These are phyloP conservation scores for Eucera pruinosa DNA, from an alignment of 2,888 invertebrate genomes.

Conservation along the genomic window DNA sequence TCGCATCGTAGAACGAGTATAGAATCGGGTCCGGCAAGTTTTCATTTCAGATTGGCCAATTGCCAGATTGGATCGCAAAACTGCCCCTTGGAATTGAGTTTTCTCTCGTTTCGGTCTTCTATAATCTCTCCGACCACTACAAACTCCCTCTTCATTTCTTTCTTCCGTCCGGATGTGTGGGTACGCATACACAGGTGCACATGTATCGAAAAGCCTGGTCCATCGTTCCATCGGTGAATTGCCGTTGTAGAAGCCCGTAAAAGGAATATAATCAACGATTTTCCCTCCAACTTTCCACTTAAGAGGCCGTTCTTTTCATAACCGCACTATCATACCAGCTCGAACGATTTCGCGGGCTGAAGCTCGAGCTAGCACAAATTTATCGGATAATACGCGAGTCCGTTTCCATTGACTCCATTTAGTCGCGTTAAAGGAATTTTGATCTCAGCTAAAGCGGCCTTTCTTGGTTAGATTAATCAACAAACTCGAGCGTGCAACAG, in stretches of 20 bases:
- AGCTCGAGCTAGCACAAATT: constrained; percentile 14
- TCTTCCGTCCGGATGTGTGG: neutral
- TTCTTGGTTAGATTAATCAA: neutral
- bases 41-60: constrained; percentile 66
- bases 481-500: neutral
- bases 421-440: constrained; percentile 10
- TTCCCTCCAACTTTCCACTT: constrained; percentile 38
- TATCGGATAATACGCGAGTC: constrained; percentile 1
- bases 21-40: constrained; percentile 53
- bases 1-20: constrained; percentile 13
- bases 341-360: constrained; percentile 8
- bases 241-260: constrained; percentile 32
- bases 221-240: constrained; percentile 26
- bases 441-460: neutral
- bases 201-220: constrained; percentile 8
- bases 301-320: constrained; percentile 16
- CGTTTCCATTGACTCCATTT: constrained; percentile 3
- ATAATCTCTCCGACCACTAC: constrained; percentile 51
- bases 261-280: constrained; percentile 54
- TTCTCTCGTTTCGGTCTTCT: constrained; percentile 48
- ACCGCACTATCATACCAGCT: constrained; percentile 1
- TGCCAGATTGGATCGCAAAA: constrained; percentile 67
- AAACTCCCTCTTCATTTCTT: constrained; percentile 20
- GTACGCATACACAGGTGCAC: neutral
- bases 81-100: constrained; percentile 64